Base-by-base conservation (phyloP, 2,888 invertebrate species). In the Bembecia ichneumoniformis region DNA sequence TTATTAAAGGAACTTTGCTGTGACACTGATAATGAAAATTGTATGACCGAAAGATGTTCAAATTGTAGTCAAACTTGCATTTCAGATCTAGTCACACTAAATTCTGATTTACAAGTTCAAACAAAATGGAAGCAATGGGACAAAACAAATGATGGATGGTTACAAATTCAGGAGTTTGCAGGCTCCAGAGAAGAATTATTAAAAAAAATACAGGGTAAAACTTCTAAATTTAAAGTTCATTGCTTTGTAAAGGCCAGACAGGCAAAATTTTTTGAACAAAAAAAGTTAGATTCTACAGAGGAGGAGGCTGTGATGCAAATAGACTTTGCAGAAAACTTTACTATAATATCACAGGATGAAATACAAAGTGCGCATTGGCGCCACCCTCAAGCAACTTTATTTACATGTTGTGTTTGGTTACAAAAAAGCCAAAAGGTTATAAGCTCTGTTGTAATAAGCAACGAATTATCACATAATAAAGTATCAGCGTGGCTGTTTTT, bases 391-490 rank as follows among this genome's bases (percentile, higher is more conserved):
- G 50, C 50, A 11, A 53, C 53, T 16, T 35, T 55, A 35, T 52
- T 52, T 43, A 55, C 54, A 35, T 47, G 48, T 17, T 55, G 52
- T 53, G 46, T 49, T 43, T 55, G 51, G 52, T n/a, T n/a, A n/a
- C n/a, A n/a, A n/a, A 51, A 49, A 49, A 50, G 16, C 50, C 48
- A 54, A 36, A 51, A 51, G 46, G 44, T 50, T 35, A 47, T 51
- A 50, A 51, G 50, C 47, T 44, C 49, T 44, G 53, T 51, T 47
- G 50, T 51, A 50, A 13, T 48, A 50, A 55, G 56, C 51, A 50
- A 56, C 48, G 55, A 55, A 51, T 34, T 58, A 47, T 54, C 51
- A 43, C 57, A 58, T 52, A 55, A 48, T 54, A 58, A 55, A 56
- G 55, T 57, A 43, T 52, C 55, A 49, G 57, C 58, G 49, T 49